Conservation (phyloP, 1,140 invertebrate species). For the Drosophila micromelanica region DNA sequence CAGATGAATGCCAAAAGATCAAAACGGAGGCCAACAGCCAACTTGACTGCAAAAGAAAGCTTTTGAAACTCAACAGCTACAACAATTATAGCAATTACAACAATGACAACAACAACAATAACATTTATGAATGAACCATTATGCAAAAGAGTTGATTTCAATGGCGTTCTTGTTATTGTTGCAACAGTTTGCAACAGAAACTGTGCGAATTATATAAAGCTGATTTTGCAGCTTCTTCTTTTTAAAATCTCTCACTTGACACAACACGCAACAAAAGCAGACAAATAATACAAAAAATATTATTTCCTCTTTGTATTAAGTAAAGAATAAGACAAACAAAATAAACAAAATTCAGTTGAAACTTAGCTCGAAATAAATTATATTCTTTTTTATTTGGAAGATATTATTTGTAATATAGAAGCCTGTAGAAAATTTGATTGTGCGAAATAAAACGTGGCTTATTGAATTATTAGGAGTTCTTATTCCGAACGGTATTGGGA, state of each 20-base stretch:
- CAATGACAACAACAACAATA: slow-evolving; percentile 16
- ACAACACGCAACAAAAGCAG: background rate
- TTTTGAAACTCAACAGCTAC: background rate
- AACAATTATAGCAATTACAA: slow-evolving; percentile 3
- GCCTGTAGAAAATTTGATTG: too few species aligned
- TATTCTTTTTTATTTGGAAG: too few species aligned
- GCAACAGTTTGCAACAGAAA: slow-evolving; percentile 13
- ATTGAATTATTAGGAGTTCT: too few species aligned
- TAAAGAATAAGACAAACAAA: too few species aligned
- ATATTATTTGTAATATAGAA: too few species aligned
- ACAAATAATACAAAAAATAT: too few species aligned
- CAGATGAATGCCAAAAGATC: background rate
- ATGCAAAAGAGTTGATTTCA: slow-evolving; percentile 22
- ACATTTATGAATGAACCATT: slow-evolving; percentile 38
- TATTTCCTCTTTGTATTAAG: too few species aligned
- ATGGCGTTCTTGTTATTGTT: slow-evolving; percentile 1
- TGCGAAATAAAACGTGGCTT: too few species aligned
- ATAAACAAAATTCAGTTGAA: too few species aligned
- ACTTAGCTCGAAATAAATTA: too few species aligned
- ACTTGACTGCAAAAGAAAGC: background rate
- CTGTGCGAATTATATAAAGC: slow-evolving; percentile 9
- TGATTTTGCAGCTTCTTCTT: slow-evolving; percentile 4
- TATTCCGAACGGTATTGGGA: too few species aligned
- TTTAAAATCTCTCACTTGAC: background rate
- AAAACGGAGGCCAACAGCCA: background rate